Base-by-base conservation (phyloP, 1,140 invertebrate genomes). In the Idris sp. region DNA sequence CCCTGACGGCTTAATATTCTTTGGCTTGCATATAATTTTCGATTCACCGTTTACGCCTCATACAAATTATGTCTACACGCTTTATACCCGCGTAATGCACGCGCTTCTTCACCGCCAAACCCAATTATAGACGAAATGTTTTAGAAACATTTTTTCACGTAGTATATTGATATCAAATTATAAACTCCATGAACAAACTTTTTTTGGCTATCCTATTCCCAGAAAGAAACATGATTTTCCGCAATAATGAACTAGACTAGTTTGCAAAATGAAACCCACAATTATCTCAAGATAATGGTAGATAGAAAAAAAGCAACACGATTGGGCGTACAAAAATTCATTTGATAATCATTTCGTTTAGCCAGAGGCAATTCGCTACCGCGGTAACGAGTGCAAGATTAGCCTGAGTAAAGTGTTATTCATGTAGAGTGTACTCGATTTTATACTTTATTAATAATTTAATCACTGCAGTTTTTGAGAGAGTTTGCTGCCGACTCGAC, bases 1-100 rank as follows among this genome's bases (percentile, higher is more conserved):
- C 65, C 67, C 74, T 84, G 82, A 84, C 80, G 81, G 80, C 79
- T 83, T 82, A 84, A 84, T 84, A 82, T 82, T 77, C 80, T 82
- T 74, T 54, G 69, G n/a, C 68, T 49, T 59, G 69, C 79, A 46
- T 81, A 76, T 81, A 76, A 78, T 81, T 80, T 69, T 62, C 59
- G 72, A 68, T 68, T 40, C 69, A 65, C 69, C 54, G 69, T 73
- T 73, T 65, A 73, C 59, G 69, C 69, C 61, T 73, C 61, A 74
- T 74, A 74, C 61, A 67, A 74, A 74, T 74, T 61, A 67, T 74
- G 61, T 74, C 54, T 74, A 74, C 71, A 74, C 44, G 16, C 40
- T 59, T 74, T 67, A 67, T 36, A 40, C 40, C 36, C 25, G 69
- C 51, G 59, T 54, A 64, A 64, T 72, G 13, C 58, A 64, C 58